Percentiles rank a stretch among this genome's conserved stretches.
Evolutionary conservation across 2,797 vertebrate genomes (phyloP).

Genomic region (Halcyon smyrnensis): DNA sequence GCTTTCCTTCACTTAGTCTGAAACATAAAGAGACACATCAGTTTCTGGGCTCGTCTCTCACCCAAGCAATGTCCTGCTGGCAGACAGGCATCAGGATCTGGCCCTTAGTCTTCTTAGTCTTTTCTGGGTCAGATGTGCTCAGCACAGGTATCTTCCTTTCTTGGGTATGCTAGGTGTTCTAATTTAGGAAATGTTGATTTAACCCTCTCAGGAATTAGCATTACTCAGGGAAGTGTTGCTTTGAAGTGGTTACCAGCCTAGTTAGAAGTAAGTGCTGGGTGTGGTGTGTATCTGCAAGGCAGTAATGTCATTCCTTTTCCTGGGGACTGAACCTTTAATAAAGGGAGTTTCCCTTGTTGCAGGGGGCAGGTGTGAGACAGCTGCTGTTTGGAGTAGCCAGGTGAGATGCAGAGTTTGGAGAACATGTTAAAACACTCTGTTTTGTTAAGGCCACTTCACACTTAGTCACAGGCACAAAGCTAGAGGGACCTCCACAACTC

Average conservation of each 20-base stretch:
- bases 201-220: slow-evolving; percentile 37
- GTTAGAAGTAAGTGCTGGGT: slow-evolving; percentile 28
- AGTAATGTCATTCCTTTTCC: slow-evolving; percentile 35
- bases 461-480: background rate
- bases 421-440: background rate
- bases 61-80: background rate
- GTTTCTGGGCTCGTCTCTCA: background rate
- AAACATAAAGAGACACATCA: background rate
- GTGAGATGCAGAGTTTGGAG: background rate
- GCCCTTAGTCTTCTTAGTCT: background rate
- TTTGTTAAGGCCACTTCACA: background rate
- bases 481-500: background rate
- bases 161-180: background rate
- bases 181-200: slow-evolving; percentile 38
- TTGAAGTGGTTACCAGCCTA: slow-evolving; percentile 63
- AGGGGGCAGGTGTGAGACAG: slow-evolving; percentile 32
- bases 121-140: background rate
- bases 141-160: background rate
- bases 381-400: background rate
- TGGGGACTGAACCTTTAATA: slow-evolving; percentile 37
- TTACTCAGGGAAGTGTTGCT: slow-evolving; percentile 31
- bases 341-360: slow-evolving; percentile 39
- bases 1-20: background rate
- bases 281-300: slow-evolving; percentile 18
- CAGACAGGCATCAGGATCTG: background rate